Conservation (phyloP, 2,888 invertebrate species). For the Malthinus seriepunctatus region DNA sequence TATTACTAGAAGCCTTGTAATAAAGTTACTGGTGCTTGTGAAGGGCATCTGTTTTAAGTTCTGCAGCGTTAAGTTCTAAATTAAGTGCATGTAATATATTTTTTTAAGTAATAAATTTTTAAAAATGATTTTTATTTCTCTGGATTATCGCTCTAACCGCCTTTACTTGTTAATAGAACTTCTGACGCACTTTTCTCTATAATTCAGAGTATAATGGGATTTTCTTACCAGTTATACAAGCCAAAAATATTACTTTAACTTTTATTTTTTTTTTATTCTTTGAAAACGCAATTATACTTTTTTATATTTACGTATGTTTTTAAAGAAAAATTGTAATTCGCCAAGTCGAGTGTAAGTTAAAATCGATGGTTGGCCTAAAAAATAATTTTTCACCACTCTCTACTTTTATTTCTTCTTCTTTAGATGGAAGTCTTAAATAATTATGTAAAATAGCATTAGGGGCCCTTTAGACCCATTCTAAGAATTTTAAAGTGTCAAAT, state of each 20-base stretch:
- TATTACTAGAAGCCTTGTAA: conserved; percentile 15
- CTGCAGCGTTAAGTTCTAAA: conserved; percentile 41
- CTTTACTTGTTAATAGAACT: conserved; percentile 49
- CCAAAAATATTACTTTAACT: conserved; percentile 38
- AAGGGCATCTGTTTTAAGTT: conserved; percentile 39
- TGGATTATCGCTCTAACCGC: conserved; percentile 45
- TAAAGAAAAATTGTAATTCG: not conserved
- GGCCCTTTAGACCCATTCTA: no score
- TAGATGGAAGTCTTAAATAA: no score
- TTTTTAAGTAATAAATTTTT: conserved; percentile 37
- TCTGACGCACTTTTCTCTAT: conserved; percentile 48
- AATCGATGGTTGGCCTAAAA: no score
- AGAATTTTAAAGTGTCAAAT: no score
- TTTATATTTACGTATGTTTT: conserved; percentile 14
- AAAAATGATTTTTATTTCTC: conserved; percentile 42
- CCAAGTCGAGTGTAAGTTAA: not conserved
- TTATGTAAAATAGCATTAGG: no score
- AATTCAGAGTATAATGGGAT: conserved; percentile 42
- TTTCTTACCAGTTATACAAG: conserved; percentile 30
- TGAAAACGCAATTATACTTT: conserved; percentile 23
- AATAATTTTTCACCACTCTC: no score
- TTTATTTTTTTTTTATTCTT: conserved; percentile 32
- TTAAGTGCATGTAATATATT: conserved; percentile 45
- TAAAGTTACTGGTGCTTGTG: conserved; percentile 17
- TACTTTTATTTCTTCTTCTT: no score